phyloP scores from a whole-genome alignment of 2,888 invertebrate species.

The Gerris lacustris region DNA sequence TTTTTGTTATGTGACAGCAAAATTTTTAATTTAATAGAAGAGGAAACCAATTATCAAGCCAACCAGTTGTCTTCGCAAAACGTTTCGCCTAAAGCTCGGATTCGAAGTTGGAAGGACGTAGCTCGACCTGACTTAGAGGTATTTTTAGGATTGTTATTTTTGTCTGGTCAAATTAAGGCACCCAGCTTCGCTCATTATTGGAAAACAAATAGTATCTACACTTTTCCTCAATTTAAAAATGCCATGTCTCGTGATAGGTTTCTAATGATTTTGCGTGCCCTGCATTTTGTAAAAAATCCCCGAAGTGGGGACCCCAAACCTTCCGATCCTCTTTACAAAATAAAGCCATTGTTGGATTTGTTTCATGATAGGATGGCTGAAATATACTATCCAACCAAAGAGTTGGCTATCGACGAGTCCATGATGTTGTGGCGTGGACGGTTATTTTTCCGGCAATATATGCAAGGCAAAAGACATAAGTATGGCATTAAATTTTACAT shows the following conservation, averaged over 20 bases:
- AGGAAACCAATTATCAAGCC: background rate
- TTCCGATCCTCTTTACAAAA: no score
- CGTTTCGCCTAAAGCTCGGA: background rate
- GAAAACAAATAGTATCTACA: no score
- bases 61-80: background rate
- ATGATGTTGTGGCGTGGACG: background rate
- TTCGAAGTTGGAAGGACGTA: background rate
- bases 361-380: background rate
- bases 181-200: background rate
- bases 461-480: background rate
- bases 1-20: background rate
- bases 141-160: background rate
- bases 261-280: background rate
- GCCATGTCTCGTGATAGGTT: background rate
- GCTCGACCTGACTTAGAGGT: background rate
- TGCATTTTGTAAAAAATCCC: background rate
- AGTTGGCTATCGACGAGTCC: background rate
- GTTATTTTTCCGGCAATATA: background rate
- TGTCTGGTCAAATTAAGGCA: background rate
- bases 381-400: background rate
- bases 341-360: background rate
- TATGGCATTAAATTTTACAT: slow-evolving; percentile 9
- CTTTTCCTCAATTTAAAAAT: background rate
- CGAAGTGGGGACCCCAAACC: background rate
- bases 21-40: background rate